Percentiles rank a stretch among this genome's conserved stretches.
Conservation (phyloP, 2,797 vertebrate genomes). For the Alauda arvensis region DNA sequence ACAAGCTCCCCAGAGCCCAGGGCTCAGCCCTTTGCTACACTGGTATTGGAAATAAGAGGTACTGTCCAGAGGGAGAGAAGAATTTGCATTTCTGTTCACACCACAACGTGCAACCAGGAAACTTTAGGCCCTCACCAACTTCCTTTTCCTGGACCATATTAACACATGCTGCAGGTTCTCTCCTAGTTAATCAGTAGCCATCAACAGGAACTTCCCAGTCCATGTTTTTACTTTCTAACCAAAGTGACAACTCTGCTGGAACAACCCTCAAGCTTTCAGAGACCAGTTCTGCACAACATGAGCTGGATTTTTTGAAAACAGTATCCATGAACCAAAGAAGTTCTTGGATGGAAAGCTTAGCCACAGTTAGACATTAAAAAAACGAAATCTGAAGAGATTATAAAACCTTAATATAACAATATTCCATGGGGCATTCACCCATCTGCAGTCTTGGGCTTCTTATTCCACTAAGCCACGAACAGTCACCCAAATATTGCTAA, state of each 20-base stretch:
- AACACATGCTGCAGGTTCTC: not conserved
- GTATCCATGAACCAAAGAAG: not conserved
- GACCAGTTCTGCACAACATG: not conserved
- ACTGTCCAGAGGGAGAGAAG: not conserved
- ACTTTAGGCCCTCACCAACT: not conserved
- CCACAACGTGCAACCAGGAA: not conserved
- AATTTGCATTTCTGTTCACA: not conserved
- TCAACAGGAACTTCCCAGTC: not conserved
- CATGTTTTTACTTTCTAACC: not conserved
- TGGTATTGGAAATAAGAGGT: not conserved
- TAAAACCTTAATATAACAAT: not conserved
- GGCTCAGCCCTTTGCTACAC: not conserved
- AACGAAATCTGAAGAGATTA: not conserved
- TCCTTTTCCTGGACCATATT: not conserved
- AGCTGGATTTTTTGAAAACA: not conserved
- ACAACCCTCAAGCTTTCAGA: not conserved
- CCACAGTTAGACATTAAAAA: not conserved
- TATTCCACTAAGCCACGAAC: slow-evolving; percentile 11
- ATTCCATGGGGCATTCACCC: not conserved
- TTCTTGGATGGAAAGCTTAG: not conserved
- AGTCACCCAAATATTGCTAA: slow-evolving; percentile 24
- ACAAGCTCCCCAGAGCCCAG: not conserved
- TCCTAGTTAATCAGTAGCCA: not conserved
- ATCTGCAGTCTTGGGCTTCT: slow-evolving; percentile 16
- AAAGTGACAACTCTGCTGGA: not conserved